A percentile compares a stretch with the other conserved stretches of the same genome.
Evolutionary conservation across 2,797 vertebrate species (phyloP).

Genomic region (Artibeus jamaicensis): DNA sequence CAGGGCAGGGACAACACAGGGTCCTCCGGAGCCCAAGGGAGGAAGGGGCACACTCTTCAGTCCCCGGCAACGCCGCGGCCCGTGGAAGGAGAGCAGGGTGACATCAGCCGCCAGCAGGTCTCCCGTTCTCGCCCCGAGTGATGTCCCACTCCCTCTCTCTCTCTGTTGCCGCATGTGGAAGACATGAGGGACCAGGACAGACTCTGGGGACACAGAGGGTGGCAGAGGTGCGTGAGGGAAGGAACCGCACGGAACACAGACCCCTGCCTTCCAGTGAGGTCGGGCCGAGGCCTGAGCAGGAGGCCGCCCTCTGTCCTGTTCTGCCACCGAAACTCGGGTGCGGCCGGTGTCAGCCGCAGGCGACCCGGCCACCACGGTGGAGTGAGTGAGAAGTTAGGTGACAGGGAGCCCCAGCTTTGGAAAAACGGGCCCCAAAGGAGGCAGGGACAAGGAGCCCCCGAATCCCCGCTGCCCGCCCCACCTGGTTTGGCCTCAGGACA

Average conservation of each 20-base stretch:
- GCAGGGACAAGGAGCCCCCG: neutral
- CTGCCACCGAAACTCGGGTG: no score
- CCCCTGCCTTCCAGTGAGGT: no score
- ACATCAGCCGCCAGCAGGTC: neutral
- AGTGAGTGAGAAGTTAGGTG: neutral
- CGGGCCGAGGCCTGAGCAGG: no score
- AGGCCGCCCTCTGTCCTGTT: no score
- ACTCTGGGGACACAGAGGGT: neutral
- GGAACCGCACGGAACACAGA: neutral
- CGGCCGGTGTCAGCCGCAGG: no score
- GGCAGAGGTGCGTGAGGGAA: neutral
- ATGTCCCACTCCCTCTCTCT: rapidly evolving
- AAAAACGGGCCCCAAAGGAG: neutral
- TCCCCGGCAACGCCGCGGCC: rapidly evolving
- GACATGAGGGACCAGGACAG: neutral
- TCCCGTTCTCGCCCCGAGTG: neutral
- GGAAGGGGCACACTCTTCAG: neutral
- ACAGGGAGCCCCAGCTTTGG: neutral
- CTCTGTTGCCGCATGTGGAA: neutral
- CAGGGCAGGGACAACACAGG: neutral
- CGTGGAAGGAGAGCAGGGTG: neutral
- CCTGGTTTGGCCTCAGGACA: neutral
- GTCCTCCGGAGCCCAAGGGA: neutral
- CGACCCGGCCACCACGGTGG: no score
- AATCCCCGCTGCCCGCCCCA: neutral